Evolutionary conservation across 2,113 vertebrate genomes (phyloP), one percentile per base, ranked within the genome.

Genomic region (Antennarius striatus): DNA sequence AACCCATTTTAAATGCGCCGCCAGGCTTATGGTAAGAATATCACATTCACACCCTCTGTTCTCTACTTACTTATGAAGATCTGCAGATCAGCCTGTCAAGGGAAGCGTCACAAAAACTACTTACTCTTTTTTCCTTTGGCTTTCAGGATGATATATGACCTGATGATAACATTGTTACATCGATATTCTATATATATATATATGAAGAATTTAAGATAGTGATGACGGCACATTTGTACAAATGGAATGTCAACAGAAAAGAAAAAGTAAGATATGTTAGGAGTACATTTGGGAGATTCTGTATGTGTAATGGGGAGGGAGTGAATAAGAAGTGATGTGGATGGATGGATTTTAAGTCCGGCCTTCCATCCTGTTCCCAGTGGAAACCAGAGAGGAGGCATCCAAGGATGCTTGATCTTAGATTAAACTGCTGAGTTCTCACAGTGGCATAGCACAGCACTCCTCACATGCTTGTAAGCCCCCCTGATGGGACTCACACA

Each of bases 391-490:
- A 53, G 59, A 88, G 79, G 75, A 78, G 36, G 57, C 77, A 67
- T 87, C 83, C 80, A 72, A 83, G 63, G 63, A 65, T 72, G 78
- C 78, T 85, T 89, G 87, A 83, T 84, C 83, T 82, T 67, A 68
- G 77, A 84, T 84, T 82, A 84, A 74, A 82, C 77, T 69, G 55
- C 81, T 67, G 62, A 43, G 65, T 62, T 59, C 70, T 78, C 73
- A 12, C 75, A 80, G 81, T 73, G 59, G 68, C 49, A 56, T 22
- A 56, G 57, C 52, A 17, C 52, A 66, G 55, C 63, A 71, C 32
- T 36, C 32, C 32, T 36, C 32, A 36, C 69, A 80, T 58, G 71
- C 39, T 60, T 29, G 17, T 32, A 69, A 59, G 76, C 72, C 66
- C 55, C 66, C 30, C 15, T 30, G 15, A 68, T 46, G 59, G 63